Evolutionary conservation across 2,888 invertebrate genomes (phyloP).

Genomic region (Heliconius ethilla): DNA sequence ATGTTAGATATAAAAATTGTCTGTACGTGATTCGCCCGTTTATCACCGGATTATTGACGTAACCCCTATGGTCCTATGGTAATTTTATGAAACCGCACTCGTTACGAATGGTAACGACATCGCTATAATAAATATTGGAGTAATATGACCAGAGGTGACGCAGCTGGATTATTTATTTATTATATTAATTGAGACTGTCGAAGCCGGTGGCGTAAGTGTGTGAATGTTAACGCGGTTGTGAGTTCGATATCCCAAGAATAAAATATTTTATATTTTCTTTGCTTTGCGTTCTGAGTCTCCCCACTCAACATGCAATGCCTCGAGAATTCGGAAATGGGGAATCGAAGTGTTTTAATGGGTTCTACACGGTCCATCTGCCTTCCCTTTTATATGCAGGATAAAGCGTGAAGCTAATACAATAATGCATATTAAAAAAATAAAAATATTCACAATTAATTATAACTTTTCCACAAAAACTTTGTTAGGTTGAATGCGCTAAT

Average conservation of each 20-base stretch:
- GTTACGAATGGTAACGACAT: conserved; percentile 9
- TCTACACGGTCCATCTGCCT: too few species aligned
- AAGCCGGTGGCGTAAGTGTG: background rate
- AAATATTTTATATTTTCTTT: background rate
- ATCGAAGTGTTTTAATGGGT: background rate
- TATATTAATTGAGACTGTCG: background rate
- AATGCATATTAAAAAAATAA: too few species aligned
- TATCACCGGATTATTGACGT: conserved; percentile 31
- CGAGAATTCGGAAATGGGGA: background rate
- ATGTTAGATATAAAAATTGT: conserved; percentile 28
- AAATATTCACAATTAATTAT: too few species aligned
- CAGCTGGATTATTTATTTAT: background rate
- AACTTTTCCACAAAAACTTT: too few species aligned
- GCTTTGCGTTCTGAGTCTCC: background rate
- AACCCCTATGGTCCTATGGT: conserved; percentile 17
- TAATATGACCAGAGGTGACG: conserved; percentile 6
- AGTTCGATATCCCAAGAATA: background rate
- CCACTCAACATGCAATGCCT: background rate
- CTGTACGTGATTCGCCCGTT: conserved; percentile 34
- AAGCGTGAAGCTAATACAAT: background rate
- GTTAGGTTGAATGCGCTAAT: too few species aligned
- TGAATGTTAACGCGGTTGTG: background rate
- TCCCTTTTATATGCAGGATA: background rate
- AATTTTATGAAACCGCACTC: conserved; percentile 24
- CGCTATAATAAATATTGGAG: background rate